A percentile compares a stretch with the other conserved stretches of the same genome.
These are phyloP conservation scores for Harpalus rubripes DNA, from an alignment of 2,888 invertebrate species.

Conservation along the genomic window DNA sequence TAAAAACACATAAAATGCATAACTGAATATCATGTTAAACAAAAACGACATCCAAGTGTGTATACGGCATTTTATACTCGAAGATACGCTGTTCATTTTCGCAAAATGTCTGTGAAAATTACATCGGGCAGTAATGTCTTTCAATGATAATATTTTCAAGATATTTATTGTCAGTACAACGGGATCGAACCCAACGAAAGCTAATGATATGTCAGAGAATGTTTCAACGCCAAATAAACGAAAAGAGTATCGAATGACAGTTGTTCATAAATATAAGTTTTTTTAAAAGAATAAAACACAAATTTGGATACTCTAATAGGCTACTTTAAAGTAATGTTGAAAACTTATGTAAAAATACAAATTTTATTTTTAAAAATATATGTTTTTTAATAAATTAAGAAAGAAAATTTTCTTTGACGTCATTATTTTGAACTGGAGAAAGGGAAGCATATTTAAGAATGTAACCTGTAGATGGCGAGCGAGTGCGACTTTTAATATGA, in stretches of 20 bases:
- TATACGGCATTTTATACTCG: slow-evolving; percentile 15
- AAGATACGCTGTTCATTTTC: slow-evolving; percentile 15
- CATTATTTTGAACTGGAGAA: too few species aligned
- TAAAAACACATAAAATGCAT: slow-evolving; percentile 44
- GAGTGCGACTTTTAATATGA: too few species aligned
- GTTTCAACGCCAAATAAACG: slow-evolving; percentile 25
- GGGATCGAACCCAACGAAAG: slow-evolving; percentile 17
- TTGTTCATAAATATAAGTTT: too few species aligned
- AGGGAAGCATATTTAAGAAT: too few species aligned
- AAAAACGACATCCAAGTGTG: slow-evolving; percentile 27
- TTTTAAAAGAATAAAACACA: too few species aligned
- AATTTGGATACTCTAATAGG: too few species aligned
- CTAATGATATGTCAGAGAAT: slow-evolving; percentile 15
- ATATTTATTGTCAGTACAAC: slow-evolving; percentile 8
- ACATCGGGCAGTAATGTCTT: slow-evolving; percentile 27
- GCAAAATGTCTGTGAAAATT: slow-evolving; percentile 46
- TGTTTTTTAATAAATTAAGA: too few species aligned
- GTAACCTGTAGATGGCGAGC: too few species aligned
- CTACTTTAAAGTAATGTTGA: too few species aligned
- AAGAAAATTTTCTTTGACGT: too few species aligned
- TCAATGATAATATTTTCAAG: slow-evolving; percentile 34
- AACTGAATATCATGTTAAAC: slow-evolving; percentile 18
- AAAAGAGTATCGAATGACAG: neutral
- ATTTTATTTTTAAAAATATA: too few species aligned
- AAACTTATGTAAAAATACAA: too few species aligned